A percentile compares a stretch with the other conserved stretches of the same genome.
phyloP scores from a whole-genome alignment of 2,797 vertebrate genomes.

The Psittacula echo region DNA sequence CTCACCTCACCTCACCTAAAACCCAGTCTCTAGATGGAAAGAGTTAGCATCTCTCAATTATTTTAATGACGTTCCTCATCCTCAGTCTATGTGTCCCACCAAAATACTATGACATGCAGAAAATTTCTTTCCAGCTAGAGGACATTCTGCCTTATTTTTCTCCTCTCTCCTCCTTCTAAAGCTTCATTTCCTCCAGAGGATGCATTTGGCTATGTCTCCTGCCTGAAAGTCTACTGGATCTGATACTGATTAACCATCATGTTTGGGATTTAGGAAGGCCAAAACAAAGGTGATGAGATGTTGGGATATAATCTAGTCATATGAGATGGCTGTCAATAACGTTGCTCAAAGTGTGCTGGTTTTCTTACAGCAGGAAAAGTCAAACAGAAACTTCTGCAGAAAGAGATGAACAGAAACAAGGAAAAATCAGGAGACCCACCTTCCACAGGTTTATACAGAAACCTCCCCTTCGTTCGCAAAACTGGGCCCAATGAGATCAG shows the following conservation, averaged over 20 bases:
- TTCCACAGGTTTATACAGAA: not conserved
- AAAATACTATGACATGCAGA: not conserved
- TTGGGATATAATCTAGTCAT: not conserved
- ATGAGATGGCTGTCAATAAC: not conserved
- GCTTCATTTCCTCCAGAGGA: not conserved
- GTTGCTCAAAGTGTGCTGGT: not conserved
- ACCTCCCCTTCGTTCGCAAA: not conserved
- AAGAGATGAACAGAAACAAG: not conserved
- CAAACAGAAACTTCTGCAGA: not conserved
- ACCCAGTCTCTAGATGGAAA: not conserved
- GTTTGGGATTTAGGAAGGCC: not conserved
- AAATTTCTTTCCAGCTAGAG: not conserved
- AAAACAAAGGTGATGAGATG: not conserved
- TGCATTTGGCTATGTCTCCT: not conserved
- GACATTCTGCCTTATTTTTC: not conserved
- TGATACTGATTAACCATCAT: not conserved
- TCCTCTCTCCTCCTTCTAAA: not conserved
- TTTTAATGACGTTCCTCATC: not conserved
- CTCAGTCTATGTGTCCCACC: not conserved
- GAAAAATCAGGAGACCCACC: not conserved
- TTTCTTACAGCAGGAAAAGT: not conserved
- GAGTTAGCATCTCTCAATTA: not conserved
- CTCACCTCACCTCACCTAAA: not conserved
- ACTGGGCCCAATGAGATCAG: slow-evolving; percentile 48
- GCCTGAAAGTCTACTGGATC: not conserved